A percentile compares a stretch with the other conserved stretches of the same genome.
Evolutionary conservation across 2,888 invertebrate genomes (phyloP).

Genomic region (Harpalus rubripes): DNA sequence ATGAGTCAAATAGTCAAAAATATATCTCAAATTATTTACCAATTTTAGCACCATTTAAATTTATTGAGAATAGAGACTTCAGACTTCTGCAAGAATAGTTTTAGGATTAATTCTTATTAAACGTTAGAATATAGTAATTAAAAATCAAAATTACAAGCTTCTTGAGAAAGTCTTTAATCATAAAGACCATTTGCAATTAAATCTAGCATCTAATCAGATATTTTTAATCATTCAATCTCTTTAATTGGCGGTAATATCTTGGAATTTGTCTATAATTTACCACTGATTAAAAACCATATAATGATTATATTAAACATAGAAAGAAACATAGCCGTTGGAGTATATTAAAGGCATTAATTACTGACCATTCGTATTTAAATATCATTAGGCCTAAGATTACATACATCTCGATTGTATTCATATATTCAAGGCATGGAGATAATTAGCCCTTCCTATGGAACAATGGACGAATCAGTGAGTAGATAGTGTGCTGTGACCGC

Average conservation of each 20-base stretch:
- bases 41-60: too few species aligned
- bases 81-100: too few species aligned
- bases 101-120: neutral
- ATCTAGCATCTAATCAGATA: conserved; percentile 16
- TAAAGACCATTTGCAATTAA: conserved; percentile 35
- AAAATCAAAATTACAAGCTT: conserved; percentile 13
- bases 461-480: conserved; percentile 50
- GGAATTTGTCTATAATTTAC: conserved; percentile 56
- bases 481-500: conserved; percentile 43
- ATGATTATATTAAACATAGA: conserved; percentile 44
- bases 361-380: conserved; percentile 54
- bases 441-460: conserved; percentile 50
- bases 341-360: conserved; percentile 55
- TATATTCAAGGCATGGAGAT: conserved; percentile 53
- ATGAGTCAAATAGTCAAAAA: too few species aligned
- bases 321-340: conserved; percentile 34
- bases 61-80: too few species aligned
- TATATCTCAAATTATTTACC: too few species aligned
- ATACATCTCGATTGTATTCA: conserved; percentile 45
- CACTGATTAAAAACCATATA: conserved; percentile 53
- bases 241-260: conserved; percentile 53
- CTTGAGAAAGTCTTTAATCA: conserved; percentile 7
- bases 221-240: conserved; percentile 50
- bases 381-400: conserved; percentile 54
- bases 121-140: conserved; percentile 7